phyloP scores from a whole-genome alignment of 2,888 invertebrate genomes.

The Acronicta psi region DNA sequence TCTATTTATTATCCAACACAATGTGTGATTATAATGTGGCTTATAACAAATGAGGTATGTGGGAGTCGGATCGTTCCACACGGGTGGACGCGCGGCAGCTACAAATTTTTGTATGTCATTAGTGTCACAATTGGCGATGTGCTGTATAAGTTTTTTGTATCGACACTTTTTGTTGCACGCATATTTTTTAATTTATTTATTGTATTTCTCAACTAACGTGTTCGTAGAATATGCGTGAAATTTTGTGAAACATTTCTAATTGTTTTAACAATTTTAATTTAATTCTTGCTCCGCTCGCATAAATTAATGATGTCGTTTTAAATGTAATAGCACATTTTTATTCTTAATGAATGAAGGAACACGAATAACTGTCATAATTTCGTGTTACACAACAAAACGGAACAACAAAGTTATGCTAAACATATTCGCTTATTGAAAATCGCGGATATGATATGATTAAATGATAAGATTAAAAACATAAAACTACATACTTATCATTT shows the following conservation, averaged over 20 bases:
- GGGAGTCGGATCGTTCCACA: slow-evolving; percentile 80
- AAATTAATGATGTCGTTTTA: slow-evolving; percentile 54
- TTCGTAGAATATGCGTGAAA: slow-evolving; percentile 29
- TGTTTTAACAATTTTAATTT: slow-evolving; percentile 41
- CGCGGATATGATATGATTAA: slow-evolving; percentile 20
- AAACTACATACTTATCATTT: too few relatives aligned
- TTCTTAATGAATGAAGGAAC: slow-evolving; percentile 54
- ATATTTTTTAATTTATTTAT: slow-evolving; percentile 58
- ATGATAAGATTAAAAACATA: too few relatives aligned
- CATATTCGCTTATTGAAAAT: slow-evolving; percentile 34
- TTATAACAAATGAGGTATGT: slow-evolving; percentile 83
- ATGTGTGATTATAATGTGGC: slow-evolving; percentile 87
- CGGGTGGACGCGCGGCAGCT: slow-evolving; percentile 62
- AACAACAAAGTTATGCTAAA: slow-evolving; percentile 53
- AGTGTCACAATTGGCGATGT: slow-evolving; percentile 53
- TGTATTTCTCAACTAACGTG: slow-evolving; percentile 46
- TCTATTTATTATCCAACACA: slow-evolving; percentile 86
- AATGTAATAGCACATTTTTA: slow-evolving; percentile 57
- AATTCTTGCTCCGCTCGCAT: slow-evolving; percentile 32
- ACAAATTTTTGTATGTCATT: slow-evolving; percentile 57
- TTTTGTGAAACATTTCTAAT: slow-evolving; percentile 35
- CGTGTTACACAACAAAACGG: slow-evolving; percentile 46
- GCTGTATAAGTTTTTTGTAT: slow-evolving; percentile 37
- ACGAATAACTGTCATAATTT: slow-evolving; percentile 55
- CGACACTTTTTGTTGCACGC: slow-evolving; percentile 27